Evolutionary conservation across 2,797 vertebrate species (phyloP), one percentile per base, ranked within the genome.

Genomic region (Epinephelus malabaricus): DNA sequence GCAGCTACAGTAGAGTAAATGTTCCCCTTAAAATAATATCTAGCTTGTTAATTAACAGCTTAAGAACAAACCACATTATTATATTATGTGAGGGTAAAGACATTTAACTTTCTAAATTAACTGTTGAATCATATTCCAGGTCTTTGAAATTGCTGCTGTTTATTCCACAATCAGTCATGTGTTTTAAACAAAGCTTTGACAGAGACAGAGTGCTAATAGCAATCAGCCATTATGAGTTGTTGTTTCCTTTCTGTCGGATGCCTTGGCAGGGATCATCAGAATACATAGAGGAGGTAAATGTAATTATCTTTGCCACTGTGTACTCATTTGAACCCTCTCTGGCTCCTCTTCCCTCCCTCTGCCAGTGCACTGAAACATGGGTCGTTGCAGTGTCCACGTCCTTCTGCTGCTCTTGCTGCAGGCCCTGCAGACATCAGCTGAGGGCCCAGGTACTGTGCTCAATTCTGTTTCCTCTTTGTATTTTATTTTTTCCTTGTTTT

Each of bases 321-420:
- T 46, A 67, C 79, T 85, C 68, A 76, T 85, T 14, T 86, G 71
- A 86, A 76, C 73, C 73, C n/a, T 82, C 15, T 65, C 46, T 34
- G 67, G 72, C 67, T 76, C 61, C 63, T 81, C 66, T 77, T 34
- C 27, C 46, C 25, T 66, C 23, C 23, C 53, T 67, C 63, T 45
- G 21, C 34, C 86, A 95, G 95, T 87, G 94, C 93, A 93, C 92
- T 92, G 92, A 95, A 92, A 88, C 94, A 96, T 96, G 95, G 95
- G 88, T 93, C 81, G 79, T 75, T 89, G 92, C 85, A 73, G 93
- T 45, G 83, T 94, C 88, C 92, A 73, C 69, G 72, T 95, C 88
- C 87, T 96, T 47, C 84, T 96, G 78, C 88, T 96, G 78, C 87
- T 95, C 81, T 69, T 93, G 83, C 89, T 96, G 90, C 93, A 92